Evolutionary conservation across 2,888 invertebrate species (phyloP).

Genomic region (Dichetophora obliterata): DNA sequence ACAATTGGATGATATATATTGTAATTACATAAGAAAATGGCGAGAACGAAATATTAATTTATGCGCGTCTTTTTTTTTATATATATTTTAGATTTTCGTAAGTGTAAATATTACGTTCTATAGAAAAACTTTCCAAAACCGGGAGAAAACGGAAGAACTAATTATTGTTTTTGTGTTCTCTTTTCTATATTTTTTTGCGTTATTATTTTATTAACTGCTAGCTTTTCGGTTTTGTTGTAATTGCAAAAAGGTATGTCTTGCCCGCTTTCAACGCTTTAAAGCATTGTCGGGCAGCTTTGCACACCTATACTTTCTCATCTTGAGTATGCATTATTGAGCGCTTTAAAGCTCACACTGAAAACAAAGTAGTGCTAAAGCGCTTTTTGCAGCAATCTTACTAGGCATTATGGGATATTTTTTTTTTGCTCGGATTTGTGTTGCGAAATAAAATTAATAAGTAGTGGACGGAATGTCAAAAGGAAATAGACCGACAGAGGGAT

Average conservation of each 20-base stretch:
- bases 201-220: constrained; percentile 36
- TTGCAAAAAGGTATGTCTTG: constrained; percentile 21
- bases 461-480: no score
- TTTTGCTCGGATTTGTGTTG: no score
- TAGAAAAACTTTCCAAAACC: constrained; percentile 38
- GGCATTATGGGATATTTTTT: no score
- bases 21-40: constrained; percentile 24
- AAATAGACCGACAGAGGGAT: no score
- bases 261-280: no score
- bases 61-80: constrained; percentile 49
- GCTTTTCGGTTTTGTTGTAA: constrained; percentile 12
- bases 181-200: constrained; percentile 26
- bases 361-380: no score
- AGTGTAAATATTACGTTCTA: constrained; percentile 18
- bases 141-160: constrained; percentile 55
- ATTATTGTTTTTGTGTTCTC: constrained; percentile 24
- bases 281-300: no score
- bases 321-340: no score
- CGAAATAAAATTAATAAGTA: no score
- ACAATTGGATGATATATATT: constrained; percentile 26
- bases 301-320: no score
- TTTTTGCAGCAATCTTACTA: no score
- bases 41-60: constrained; percentile 24
- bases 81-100: not conserved
- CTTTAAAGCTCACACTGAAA: no score